A percentile compares a stretch with the other conserved stretches of the same genome.
These are phyloP conservation scores for Sphenopsis melanotis DNA, from an alignment of 2,797 vertebrate species.

Conservation along the genomic window DNA sequence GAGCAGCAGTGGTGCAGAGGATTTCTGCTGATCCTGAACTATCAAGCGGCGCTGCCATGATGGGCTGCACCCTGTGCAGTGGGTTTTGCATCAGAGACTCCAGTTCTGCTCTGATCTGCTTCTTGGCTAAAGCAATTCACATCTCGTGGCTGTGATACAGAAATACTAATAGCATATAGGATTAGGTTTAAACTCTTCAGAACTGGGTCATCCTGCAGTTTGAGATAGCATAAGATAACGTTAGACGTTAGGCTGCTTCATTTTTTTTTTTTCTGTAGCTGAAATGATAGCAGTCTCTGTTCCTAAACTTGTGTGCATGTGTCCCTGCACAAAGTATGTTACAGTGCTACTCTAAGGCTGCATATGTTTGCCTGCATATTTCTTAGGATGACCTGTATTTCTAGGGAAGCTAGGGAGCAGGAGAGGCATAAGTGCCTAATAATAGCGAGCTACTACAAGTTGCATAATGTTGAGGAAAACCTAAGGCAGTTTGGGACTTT, in stretches of 20 bases:
- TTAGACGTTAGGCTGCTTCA: not conserved
- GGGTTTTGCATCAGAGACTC: not conserved
- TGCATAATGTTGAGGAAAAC: not conserved
- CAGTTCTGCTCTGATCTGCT: not conserved
- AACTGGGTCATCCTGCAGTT: not conserved
- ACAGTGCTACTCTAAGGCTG: rapidly evolving
- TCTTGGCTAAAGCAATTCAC: not conserved
- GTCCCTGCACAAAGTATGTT: not conserved
- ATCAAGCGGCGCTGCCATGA: rapidly evolving
- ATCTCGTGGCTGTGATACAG: not conserved
- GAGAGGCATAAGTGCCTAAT: not conserved
- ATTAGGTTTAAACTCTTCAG: not conserved
- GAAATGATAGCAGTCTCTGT: not conserved
- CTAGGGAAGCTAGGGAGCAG: not conserved
- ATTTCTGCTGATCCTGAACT: not conserved
- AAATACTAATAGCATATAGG: not conserved
- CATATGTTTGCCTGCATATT: not conserved
- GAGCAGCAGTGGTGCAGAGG: not conserved
- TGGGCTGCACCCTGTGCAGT: rapidly evolving
- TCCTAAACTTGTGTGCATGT: rapidly evolving
- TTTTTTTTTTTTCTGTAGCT: not conserved
- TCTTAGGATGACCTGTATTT: not conserved
- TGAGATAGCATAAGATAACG: not conserved
- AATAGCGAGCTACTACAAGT: not conserved
- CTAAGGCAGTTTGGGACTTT: not conserved